A percentile compares a stretch with the other conserved stretches of the same genome.
Evolutionary conservation across 30 jellyfish, hydroid and myxozoan species (phyloP).

Genomic region (Cassiopea andromeda): DNA sequence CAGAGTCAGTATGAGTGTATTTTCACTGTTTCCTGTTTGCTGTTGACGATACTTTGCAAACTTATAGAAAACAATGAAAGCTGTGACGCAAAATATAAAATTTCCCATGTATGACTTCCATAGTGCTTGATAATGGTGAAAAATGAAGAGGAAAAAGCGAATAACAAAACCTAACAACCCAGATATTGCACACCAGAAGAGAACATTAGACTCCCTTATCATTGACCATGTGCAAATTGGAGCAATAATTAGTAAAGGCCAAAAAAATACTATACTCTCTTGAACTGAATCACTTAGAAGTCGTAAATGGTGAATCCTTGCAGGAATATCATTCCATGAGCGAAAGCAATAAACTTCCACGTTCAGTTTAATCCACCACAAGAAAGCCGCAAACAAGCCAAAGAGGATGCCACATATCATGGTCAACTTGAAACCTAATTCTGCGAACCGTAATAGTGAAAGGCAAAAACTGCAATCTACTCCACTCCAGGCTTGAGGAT

Average conservation of each 20-base stretch:
- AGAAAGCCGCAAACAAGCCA: constrained; percentile 20
- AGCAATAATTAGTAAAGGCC: constrained; percentile 4
- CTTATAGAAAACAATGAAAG: not conserved
- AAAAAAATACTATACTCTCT: constrained; percentile 2
- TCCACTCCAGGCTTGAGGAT: not conserved
- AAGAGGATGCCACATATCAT: not conserved
- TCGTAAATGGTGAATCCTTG: not conserved
- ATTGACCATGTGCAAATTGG: constrained; percentile 9
- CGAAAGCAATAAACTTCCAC: constrained; percentile 7
- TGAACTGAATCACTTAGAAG: not conserved
- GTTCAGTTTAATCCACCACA: constrained; percentile 40
- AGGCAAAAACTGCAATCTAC: not conserved
- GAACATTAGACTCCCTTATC: not conserved
- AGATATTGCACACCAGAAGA: not conserved
- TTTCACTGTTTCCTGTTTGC: too few species aligned
- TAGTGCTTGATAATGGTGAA: not conserved
- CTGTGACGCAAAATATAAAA: not conserved
- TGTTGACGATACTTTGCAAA: constrained; percentile 3
- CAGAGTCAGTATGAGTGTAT: not conserved
- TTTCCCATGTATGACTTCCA: constrained; percentile 38
- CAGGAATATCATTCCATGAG: constrained; percentile 20
- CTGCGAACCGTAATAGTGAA: not conserved
- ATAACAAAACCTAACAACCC: not conserved
- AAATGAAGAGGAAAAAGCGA: constrained; percentile 11
- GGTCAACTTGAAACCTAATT: not conserved